Base-by-base conservation (phyloP, 2,113 vertebrate genomes). In the Bombycilla garrulus region DNA sequence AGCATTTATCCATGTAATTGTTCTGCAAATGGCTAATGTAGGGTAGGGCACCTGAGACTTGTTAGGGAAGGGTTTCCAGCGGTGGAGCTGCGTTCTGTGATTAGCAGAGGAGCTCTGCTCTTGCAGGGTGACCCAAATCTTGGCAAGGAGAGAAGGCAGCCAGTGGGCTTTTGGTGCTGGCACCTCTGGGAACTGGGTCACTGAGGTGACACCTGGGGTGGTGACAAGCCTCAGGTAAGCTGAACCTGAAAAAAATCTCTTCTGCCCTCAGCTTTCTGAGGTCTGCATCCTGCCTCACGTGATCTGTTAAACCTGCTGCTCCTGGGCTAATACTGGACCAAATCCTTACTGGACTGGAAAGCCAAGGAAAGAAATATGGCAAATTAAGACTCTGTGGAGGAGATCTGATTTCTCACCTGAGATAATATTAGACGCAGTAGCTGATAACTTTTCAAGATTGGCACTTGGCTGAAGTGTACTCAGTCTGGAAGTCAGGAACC, bases 1-100 rank as follows among this genome's bases (percentile, higher is more conserved):
- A 51, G 74, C 89, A 38, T 92, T 96, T 95, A 87, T 20, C 26
- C 1, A 3, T 69, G 85, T 86, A 89, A 95, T 91, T 89, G 94
- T 87, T 88, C 67, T 80, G 58, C 42, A 93, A 93, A 80, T 31
- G 81, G 85, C 87, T 91, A 12, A 62, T 77, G 78, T 76, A 69
- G 91, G 74, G 53, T 81, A 94, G 83, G 64, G 57, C 92, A 88
- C 94, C 38, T 1, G 79, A 73, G 91, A 83, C 76, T 73, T 47
- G 86, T 83, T 90, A 53, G 19, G 53, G 82, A 35, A 86, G 53
- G 54, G 31, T 80, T 92, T 88, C 54, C 82, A 47, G 86, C 2
- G 71, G 69, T 57, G 66, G 62, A 88, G 42, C 88, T 86, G 71
- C 21, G 1, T 4, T 38, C 24, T 77, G 85, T 21, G 86, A 71